Evolutionary conservation across 2,888 invertebrate species (phyloP).

Genomic region (Leucozona laternaria): DNA sequence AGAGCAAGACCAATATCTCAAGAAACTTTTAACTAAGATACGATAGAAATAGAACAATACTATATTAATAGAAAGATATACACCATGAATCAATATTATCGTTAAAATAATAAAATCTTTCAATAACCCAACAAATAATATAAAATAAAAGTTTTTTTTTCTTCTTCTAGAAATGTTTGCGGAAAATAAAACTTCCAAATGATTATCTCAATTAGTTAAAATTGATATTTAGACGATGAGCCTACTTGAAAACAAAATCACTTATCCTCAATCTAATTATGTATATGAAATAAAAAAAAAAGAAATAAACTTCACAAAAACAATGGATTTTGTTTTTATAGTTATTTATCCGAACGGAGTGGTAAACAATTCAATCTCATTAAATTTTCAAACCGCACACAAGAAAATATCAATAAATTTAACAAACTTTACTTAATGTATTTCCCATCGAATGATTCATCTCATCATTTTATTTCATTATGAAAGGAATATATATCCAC

Average conservation of each 20-base stretch:
- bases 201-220: background rate
- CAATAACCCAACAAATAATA: background rate
- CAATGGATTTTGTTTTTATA: conserved; percentile 12
- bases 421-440: conserved; percentile 18
- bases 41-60: no score
- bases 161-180: background rate
- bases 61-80: background rate
- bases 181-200: background rate
- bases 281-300: conserved; percentile 5
- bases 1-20: no score
- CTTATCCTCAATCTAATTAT: conserved; percentile 19
- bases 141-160: background rate
- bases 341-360: conserved; percentile 52
- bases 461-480: conserved; percentile 33
- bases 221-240: conserved; percentile 2
- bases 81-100: background rate
- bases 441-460: conserved; percentile 52
- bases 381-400: conserved; percentile 22
- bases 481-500: background rate
- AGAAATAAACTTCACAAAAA: conserved; percentile 5
- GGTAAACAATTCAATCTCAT: conserved; percentile 34
- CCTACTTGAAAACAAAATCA: conserved; percentile 18
- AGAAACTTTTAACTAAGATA: no score
- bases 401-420: conserved; percentile 23
- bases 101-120: background rate